Percentiles rank a stretch among this genome's conserved stretches.
phyloP scores from a whole-genome alignment of 2,113 vertebrate genomes.

The Mungos mungo region DNA sequence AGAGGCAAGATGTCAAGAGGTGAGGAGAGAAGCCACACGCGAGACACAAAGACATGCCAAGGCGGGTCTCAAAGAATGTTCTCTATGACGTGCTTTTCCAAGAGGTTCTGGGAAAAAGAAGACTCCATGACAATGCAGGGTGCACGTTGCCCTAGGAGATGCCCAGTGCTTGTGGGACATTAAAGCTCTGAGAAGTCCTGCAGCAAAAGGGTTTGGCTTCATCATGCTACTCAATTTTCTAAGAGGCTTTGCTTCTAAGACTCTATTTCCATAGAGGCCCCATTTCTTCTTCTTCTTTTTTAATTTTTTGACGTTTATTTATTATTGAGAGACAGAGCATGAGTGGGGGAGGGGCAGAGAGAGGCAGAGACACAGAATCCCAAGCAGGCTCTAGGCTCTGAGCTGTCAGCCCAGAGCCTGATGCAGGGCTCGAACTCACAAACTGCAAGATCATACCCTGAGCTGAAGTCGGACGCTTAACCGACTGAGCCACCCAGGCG shows the following conservation, averaged over 20 bases:
- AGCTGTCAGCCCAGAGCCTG: no score
- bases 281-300: neutral
- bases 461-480: no score
- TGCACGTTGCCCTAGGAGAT: neutral
- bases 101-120: neutral
- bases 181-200: neutral
- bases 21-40: neutral
- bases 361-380: no score
- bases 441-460: no score
- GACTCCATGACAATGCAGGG: neutral
- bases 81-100: neutral
- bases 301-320: no score
- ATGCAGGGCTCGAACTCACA: no score
- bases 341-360: no score
- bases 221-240: neutral
- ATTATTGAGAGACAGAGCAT: no score
- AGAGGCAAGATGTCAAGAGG: neutral
- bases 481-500: no score
- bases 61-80: neutral
- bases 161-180: accelerated
- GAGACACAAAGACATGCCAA: neutral
- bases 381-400: no score
- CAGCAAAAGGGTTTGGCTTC: neutral
- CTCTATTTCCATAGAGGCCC: neutral
- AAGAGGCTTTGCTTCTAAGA: neutral